These are phyloP conservation scores for Odontothrips loti DNA, from an alignment of 2,888 invertebrate species.

Conservation along the genomic window DNA sequence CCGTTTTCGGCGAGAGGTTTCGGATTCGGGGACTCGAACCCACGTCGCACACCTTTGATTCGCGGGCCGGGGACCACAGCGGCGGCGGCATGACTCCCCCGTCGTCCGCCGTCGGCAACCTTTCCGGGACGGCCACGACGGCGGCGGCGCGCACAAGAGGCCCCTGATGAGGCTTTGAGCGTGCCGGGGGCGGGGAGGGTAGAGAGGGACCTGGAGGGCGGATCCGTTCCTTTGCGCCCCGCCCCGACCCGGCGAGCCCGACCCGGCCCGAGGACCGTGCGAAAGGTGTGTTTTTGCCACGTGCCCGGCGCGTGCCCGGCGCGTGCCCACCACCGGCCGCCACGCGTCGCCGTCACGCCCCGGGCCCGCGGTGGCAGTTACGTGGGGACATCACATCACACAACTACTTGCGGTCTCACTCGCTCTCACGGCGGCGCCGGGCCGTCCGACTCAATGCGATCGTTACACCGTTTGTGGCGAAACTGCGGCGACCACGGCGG, in stretches of 20 bases:
- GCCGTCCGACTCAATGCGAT: neutral
- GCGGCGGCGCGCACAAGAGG: neutral
- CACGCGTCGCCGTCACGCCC: neutral
- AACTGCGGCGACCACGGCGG: neutral
- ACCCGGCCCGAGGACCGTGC: neutral
- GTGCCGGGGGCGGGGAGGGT: neutral
- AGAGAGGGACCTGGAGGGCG: neutral
- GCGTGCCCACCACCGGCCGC: neutral
- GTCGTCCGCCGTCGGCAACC: no score
- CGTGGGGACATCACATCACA: no score
- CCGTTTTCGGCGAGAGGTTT: no score
- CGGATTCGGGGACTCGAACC: no score
- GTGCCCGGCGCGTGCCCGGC: neutral
- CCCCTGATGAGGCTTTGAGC: conserved; percentile 3
- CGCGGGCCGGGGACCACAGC: no score
- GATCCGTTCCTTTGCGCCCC: neutral
- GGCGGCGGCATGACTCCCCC: no score
- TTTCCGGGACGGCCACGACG: neutral
- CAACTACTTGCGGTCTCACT: neutral
- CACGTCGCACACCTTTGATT: no score
- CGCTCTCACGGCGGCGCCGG: neutral
- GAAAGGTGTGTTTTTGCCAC: no score
- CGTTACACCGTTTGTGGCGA: neutral
- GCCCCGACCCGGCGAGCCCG: neutral
- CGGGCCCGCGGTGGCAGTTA: neutral